phyloP scores from a whole-genome alignment of 2,888 invertebrate species.

The Neoitamus cyanurus region DNA sequence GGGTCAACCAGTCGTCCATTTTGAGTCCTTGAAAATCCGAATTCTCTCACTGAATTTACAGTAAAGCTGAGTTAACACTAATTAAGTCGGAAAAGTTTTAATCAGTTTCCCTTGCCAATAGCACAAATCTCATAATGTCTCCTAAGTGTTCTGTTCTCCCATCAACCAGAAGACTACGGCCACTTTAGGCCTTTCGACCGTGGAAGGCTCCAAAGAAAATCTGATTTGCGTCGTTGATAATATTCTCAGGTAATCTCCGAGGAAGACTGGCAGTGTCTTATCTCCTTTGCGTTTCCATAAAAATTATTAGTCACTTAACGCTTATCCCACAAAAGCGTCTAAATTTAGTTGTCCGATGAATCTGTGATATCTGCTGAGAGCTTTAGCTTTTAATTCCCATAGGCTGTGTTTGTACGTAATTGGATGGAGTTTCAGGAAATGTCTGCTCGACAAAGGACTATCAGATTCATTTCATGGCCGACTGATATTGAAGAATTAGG shows the following conservation, averaged over 20 bases:
- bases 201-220: not conserved
- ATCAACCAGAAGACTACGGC: not conserved
- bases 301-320: not conserved
- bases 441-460: not conserved
- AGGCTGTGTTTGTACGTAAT: not conserved
- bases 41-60: not conserved
- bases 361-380: not conserved
- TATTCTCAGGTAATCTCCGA: not conserved
- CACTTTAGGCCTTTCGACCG: not conserved
- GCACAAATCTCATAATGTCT: not conserved
- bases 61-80: not conserved
- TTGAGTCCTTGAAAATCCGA: not conserved
- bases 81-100: not conserved
- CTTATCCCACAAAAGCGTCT: not conserved
- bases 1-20: not conserved
- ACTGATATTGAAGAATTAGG: not conserved
- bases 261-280: not conserved
- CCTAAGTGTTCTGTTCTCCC: not conserved
- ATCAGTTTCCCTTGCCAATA: not conserved
- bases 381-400: not conserved
- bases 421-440: not conserved
- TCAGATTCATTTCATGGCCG: not conserved
- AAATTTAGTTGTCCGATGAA: not conserved
- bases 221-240: not conserved
- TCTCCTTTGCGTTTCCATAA: not conserved